Conservation (phyloP, 1,140 invertebrate species). For the Trichoplusia ni region DNA sequence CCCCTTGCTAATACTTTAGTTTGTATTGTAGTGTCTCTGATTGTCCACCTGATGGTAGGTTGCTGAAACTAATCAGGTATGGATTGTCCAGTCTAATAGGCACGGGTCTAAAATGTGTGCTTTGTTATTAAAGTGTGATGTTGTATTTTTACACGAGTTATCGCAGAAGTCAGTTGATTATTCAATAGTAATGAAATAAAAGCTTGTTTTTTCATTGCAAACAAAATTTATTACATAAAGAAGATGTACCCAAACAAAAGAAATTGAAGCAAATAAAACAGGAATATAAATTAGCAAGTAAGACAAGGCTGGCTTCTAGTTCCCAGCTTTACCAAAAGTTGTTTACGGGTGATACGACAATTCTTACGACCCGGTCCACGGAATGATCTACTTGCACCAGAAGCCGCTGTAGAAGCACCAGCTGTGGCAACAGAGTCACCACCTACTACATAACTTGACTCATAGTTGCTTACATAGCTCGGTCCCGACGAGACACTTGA, state of each 20-base stretch:
- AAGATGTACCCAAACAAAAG: constrained; percentile 56
- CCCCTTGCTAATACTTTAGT: no score
- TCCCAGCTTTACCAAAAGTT: constrained; percentile 57
- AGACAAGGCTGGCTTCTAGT: constrained; percentile 51
- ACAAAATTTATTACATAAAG: constrained; percentile 37
- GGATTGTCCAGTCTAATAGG: no score
- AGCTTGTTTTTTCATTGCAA: no score
- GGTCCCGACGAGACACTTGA: background rate
- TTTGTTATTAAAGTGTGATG: no score
- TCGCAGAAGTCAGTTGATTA: no score
- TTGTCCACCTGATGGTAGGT: no score
- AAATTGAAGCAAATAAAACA: constrained; percentile 20
- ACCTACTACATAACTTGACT: constrained; percentile 8
- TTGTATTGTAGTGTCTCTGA: no score
- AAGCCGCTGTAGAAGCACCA: constrained; percentile 7
- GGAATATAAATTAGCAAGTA: constrained; percentile 46
- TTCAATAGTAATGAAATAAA: constrained; percentile 29
- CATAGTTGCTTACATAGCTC: background rate
- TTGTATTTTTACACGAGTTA: no score
- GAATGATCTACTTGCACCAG: background rate
- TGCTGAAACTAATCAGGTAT: no score
- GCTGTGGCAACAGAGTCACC: constrained; percentile 12
- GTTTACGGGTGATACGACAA: constrained; percentile 51
- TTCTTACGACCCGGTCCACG: constrained; percentile 30
- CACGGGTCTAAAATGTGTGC: no score